A percentile compares a stretch with the other conserved stretches of the same genome.
phyloP scores from a whole-genome alignment of 2,797 vertebrate genomes.

The Avahi laniger region DNA sequence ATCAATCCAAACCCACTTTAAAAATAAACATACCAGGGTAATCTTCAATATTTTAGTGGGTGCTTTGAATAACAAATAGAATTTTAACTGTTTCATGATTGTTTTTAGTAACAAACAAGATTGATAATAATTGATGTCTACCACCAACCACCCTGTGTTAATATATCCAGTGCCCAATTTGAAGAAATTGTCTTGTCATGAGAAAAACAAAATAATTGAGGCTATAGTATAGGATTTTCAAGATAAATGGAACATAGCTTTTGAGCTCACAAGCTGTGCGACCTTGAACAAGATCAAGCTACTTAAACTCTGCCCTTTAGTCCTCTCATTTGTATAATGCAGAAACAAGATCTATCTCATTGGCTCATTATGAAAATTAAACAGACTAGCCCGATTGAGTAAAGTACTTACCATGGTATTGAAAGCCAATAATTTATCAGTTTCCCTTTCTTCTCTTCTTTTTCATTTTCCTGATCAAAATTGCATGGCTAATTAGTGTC shows the following conservation, averaged over 20 bases:
- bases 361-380: not conserved
- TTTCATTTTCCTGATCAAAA: not conserved
- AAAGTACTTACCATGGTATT: not conserved
- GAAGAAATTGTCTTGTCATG: not conserved
- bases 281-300: not conserved
- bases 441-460: not conserved
- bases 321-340: not conserved
- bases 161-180: not conserved
- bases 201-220: constrained; percentile 1
- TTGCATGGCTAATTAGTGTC: not conserved
- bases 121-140: not conserved
- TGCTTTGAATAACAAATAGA: not conserved
- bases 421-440: not conserved
- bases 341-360: not conserved
- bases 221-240: not conserved
- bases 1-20: not conserved
- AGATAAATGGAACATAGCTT: not conserved
- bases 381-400: not conserved
- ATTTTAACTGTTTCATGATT: not conserved
- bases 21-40: not conserved
- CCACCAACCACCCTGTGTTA: not conserved
- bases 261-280: not conserved
- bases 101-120: not conserved
- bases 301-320: not conserved
- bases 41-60: not conserved